These are phyloP conservation scores for Cybosia mesomella DNA, from an alignment of 2,888 invertebrate genomes.

Conservation along the genomic window DNA sequence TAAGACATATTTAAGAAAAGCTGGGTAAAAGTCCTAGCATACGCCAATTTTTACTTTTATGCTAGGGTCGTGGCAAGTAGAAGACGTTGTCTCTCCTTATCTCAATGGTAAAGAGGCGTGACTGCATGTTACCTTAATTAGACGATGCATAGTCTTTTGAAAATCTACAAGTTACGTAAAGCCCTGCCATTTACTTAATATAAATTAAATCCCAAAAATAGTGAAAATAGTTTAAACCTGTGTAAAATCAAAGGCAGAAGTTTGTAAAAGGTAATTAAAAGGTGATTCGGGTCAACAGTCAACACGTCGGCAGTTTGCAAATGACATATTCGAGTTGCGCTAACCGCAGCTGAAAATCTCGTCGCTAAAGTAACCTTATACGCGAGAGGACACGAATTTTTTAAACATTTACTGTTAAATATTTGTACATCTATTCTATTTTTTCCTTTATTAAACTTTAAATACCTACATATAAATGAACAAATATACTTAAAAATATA, in stretches of 20 bases:
- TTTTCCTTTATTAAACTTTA: too few species aligned
- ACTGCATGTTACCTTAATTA: too few species aligned
- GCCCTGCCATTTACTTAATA: background rate
- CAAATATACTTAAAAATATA: too few species aligned
- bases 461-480: too few species aligned
- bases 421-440: background rate
- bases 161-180: background rate
- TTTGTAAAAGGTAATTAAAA: constrained; percentile 2
- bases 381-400: background rate
- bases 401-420: background rate
- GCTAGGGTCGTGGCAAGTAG: too few species aligned
- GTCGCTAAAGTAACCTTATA: background rate
- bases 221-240: background rate
- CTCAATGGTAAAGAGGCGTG: too few species aligned
- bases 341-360: constrained; percentile 2
- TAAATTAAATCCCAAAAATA: background rate
- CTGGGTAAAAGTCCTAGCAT: too few species aligned
- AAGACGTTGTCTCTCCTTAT: too few species aligned
- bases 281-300: background rate
- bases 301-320: background rate
- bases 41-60: too few species aligned
- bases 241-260: background rate
- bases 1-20: too few species aligned
- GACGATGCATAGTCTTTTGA: too few species aligned
- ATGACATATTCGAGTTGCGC: background rate